Percentiles rank a stretch among this genome's conserved stretches.
phyloP scores from a whole-genome alignment of 2,797 vertebrate genomes.

The Odontamblyopus lacepedii region DNA sequence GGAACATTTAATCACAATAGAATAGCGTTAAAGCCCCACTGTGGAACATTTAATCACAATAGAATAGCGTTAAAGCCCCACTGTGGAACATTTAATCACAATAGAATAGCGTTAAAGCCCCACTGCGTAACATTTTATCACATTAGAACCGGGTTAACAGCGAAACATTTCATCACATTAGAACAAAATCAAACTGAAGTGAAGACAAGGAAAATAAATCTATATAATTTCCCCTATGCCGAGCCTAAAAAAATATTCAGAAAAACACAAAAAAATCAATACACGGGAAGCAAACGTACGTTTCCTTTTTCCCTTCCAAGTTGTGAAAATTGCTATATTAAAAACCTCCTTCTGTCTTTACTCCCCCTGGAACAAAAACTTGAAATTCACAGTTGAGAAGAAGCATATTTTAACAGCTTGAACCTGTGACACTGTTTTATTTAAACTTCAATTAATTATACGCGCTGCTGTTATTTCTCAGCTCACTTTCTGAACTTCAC shows the following conservation, averaged over 20 bases:
- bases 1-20: too few species aligned
- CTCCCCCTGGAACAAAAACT: background rate
- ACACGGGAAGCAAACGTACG: background rate
- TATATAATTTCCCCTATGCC: too few species aligned
- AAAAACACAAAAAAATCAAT: background rate
- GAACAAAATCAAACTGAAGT: too few species aligned
- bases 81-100: too few species aligned
- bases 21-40: too few species aligned
- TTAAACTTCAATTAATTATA: slow-evolving; percentile 17
- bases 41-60: too few species aligned
- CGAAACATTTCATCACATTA: too few species aligned
- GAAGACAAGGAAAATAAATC: too few species aligned
- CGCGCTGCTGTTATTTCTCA: background rate
- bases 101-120: too few species aligned
- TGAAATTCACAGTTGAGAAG: background rate
- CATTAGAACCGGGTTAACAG: too few species aligned
- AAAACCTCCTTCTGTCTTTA: background rate
- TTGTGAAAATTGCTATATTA: background rate
- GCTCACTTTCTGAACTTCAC: background rate
- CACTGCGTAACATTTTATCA: too few species aligned
- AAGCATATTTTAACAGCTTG: slow-evolving; percentile 7
- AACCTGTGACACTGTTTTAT: slow-evolving; percentile 10
- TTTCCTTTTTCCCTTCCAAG: background rate
- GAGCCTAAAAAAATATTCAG: background rate
- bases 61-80: too few species aligned